Evolutionary conservation across 1,140 invertebrate genomes (phyloP).

Genomic region (Papilio glaucus): DNA sequence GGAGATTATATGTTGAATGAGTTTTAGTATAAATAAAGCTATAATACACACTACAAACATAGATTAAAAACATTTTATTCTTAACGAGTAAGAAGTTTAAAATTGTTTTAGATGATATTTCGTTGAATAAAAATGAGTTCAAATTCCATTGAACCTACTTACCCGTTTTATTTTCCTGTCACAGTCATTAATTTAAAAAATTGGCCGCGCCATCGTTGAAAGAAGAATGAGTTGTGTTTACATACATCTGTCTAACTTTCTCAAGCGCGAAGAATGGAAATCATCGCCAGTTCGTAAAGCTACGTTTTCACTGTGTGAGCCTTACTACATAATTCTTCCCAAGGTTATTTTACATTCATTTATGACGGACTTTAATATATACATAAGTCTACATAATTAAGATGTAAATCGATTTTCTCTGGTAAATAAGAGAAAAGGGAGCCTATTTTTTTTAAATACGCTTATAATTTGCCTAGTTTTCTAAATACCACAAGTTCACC

Average conservation of each 20-base stretch:
- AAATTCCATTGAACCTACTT: conserved; percentile 28
- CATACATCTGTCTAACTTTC: conserved; percentile 49
- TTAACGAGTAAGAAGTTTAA: not conserved
- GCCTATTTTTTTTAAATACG: too few relatives aligned
- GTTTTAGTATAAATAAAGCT: not conserved
- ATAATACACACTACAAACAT: conserved; percentile 4
- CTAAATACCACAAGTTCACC: too few relatives aligned
- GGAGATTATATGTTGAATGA: not conserved
- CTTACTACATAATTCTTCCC: not conserved
- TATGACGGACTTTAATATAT: not conserved
- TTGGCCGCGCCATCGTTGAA: conserved; percentile 36
- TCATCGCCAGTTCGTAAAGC: conserved; percentile 50
- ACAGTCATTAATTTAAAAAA: conserved; percentile 38
- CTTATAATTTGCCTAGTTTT: too few relatives aligned
- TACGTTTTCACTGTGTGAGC: conserved; percentile 20
- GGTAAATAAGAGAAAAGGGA: too few relatives aligned
- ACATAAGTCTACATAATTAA: too few relatives aligned
- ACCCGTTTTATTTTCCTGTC: conserved; percentile 33
- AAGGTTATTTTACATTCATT: conserved; percentile 6
- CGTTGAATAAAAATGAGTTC: conserved; percentile 33
- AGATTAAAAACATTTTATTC: not conserved
- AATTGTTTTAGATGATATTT: conserved; percentile 20
- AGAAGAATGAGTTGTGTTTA: conserved; percentile 51
- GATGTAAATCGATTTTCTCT: too few relatives aligned
- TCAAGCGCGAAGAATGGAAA: conserved; percentile 60